Evolutionary conservation across 2,888 invertebrate species (phyloP), one percentile per base, ranked within the genome.

Genomic region (Pinctada fucata): DNA sequence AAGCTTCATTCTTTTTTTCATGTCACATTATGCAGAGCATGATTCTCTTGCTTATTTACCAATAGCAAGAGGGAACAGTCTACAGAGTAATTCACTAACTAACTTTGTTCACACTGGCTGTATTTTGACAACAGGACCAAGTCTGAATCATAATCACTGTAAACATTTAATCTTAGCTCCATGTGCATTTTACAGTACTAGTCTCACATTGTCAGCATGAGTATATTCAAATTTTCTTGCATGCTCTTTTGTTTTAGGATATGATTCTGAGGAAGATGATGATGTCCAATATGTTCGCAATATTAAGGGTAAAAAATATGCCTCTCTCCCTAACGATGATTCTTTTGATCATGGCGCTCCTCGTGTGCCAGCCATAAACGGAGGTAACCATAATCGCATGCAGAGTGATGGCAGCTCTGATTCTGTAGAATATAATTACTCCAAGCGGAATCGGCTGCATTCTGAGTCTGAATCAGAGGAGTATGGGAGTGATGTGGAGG

Each of bases 251-350:
- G 85, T 89, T 91, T 70, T 91, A 91, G 91, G 91, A 80, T 91
- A 88, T 86, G 90, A 91, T 82, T 87, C 90, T 63, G 91, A 91
- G 82, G 91, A 91, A 78, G 90, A 90, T 74, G 87, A 87, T 77
- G 89, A 88, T 75, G 83, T 87, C 68, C 85, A 82, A 75, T 88
- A 89, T 83, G 88, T 88, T 68, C 86, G 88, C 52, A 83, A 87
- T 80, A 89, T 85, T 82, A 87, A 87, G 68, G 90, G 90, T 80
- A 90, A 89, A 88, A 88, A 90, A 85, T 90, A 90, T 85, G 86
- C 88, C 69, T 86, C 88, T n/a, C 82, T 90, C 58, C 88, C 89
- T 50, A 89, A 86, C 76, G 90, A 89, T 69, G 90, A 90, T 82
- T 86, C 89, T 3, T 83, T 86, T 76, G 88, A 88, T 76, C 84